Evolutionary conservation across 1,140 invertebrate genomes (phyloP), one percentile per base, ranked within the genome.

Genomic region (Drosophila hydei): DNA sequence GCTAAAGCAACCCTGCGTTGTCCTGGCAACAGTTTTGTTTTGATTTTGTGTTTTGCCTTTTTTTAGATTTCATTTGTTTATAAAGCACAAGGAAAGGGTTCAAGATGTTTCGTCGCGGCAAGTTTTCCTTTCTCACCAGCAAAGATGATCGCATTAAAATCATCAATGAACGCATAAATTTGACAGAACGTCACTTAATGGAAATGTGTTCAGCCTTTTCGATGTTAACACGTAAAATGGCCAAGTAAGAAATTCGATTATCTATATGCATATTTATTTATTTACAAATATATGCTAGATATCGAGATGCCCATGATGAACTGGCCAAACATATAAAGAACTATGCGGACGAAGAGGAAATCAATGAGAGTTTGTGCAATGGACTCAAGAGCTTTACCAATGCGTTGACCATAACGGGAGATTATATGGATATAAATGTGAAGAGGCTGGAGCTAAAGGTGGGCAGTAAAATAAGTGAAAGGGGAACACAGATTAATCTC

Each of bases 221-320:
- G 1, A 93, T 94, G 51, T 95, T 94, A 65, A 93, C 94, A 1
- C 92, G 94, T 59, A 96, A 96, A 93, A 93, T 94, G 55, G 95
- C 95, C 36, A 94, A 95, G 94, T 94, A 4, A 0, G 18, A 16
- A 23, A 21, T 40, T 18, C 12, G 14, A 14, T 6, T 8, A 3
- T 6, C 3, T 3, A 0, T 14, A 14, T 42, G n/a, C n/a, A 42
- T 42, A 16, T 16, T 16, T 42, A 8, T 8, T 16, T 3, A 11
- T n/a, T 25, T 12, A 9, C 25, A 36, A 12, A 7, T 18, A 68
- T 72, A 3, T 25, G 2, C 4, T 25, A 95, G 95, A 88, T 90
- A 95, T 48, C 92, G 95, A 12, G 95, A 96, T 87, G 94, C 94
- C 89, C 94, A 93, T 18, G 95, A 96, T 77, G 94, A 95, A 77